Evolutionary conservation across 2,888 invertebrate species (phyloP), one percentile per base, ranked within the genome.

Genomic region (Chloromyia formosa): DNA sequence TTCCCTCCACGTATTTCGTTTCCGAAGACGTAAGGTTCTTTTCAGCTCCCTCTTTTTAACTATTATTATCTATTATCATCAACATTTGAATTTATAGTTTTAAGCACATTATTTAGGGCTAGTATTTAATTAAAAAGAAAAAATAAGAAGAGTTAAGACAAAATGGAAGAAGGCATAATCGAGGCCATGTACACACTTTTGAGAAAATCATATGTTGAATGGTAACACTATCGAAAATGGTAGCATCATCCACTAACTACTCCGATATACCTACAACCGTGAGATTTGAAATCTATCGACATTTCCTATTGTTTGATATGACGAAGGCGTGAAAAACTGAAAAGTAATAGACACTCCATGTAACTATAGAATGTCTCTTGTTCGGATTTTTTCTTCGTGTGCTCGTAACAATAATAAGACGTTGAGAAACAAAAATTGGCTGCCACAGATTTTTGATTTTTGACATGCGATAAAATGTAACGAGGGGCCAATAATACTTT

Each of bases 311-410:
- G 56, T 71, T 71, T 71, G 71, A 71, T 71, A 71, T 71, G 71
- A 71, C 42, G 71, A 71, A 71, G 71, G 71, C 71, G 71, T 71
- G 71, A 71, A 71, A 62, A 71, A 71, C 71, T 58, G 71, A 71
- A 71, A 71, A 71, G 71, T 71, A 71, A 71, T 71, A 56, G 27
- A 35, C 56, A 71, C 71, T 71, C 22, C 35, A 42, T 20, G 40
- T 58, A 56, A 40, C 71, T 58, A 56, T 56, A 35, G 56, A 20
- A 56, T 22, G 40, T 22, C 71, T 2, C 2, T 56, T 71, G 56
- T 71, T 40, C 14, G 18, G 27, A 12, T 20, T 49, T 66, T 58
- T 56, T 71, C 7, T 35, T 35, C 27, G 27, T 35, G 27, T 35
- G 2, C 7, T 35, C 40, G 40, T 71, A 40, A 27, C 71, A 35